phyloP scores from a whole-genome alignment of 1,140 invertebrate species.

The Eriosoma lanigerum region DNA sequence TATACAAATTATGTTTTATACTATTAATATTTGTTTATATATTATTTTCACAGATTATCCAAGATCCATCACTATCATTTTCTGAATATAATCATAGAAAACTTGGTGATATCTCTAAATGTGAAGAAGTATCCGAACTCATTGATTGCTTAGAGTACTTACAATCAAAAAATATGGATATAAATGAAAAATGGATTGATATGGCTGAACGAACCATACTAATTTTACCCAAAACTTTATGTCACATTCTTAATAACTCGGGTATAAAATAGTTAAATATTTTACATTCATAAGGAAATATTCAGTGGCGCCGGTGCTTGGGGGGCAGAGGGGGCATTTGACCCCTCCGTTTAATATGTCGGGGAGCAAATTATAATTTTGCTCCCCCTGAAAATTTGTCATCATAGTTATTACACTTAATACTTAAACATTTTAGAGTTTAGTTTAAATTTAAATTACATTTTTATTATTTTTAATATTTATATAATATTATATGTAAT shows the following conservation, averaged over 20 bases:
- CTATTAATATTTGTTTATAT: background rate
- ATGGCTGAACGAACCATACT: constrained; percentile 1
- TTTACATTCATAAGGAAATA: no score
- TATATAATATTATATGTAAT: no score
- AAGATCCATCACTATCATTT: constrained; percentile 41
- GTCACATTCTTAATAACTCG: constrained; percentile 23
- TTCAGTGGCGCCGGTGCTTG: no score
- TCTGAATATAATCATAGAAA: constrained; percentile 41
- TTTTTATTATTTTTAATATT: no score
- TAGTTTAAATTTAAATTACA: no score
- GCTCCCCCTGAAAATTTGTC: no score
- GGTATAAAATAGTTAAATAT: background rate
- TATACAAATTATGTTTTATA: background rate
- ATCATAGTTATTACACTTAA: no score
- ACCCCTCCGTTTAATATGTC: no score
- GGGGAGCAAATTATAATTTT: no score
- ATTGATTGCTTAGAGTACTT: constrained; percentile 12
- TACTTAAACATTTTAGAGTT: no score
- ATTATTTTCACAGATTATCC: constrained; percentile 6
- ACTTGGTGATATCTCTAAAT: background rate
- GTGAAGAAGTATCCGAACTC: constrained; percentile 1
- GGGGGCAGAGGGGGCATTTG: no score
- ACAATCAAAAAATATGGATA: constrained; percentile 12
- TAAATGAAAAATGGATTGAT: constrained; percentile 45
- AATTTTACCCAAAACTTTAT: constrained; percentile 35